Evolutionary conservation across 2,888 invertebrate species (phyloP), one percentile per base, ranked within the genome.

Genomic region (Phalangium opilio): DNA sequence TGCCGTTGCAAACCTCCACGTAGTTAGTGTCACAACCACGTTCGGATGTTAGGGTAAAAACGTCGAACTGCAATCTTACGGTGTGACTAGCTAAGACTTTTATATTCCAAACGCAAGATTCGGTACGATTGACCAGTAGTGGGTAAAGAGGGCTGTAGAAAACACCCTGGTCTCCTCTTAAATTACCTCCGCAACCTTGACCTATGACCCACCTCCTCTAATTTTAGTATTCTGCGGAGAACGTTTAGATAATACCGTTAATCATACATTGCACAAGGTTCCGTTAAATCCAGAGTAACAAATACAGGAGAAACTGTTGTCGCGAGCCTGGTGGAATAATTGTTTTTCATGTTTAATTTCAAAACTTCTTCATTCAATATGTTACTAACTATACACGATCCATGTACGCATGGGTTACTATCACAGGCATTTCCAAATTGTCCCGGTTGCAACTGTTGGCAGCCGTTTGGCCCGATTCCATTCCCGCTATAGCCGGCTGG

Each of bases 381-480:
- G 17, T 15, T 8, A 36, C 38, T 1, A 27, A 70, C 70, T 36
- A 60, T 53, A 59, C 81, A 81, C 5, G 66, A 67, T 4, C 79
- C 81, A 46, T 78, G 62, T 45, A 58, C 52, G 55, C 72, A 72
- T 1, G 70, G 70, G 50, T 64, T 66, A 42, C 58, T 61, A 18
- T 55, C 49, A 58, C 72, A 72, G 12, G 60, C 70, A 10, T 5
- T 44, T 11, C 61, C 62, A 59, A 78, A 50, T 11, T 45, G 46
- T 11, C 57, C 50, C 8, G 54, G 38, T 38, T 44, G 57, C 44
- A 61, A 57, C 2, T 63, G 56, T 8, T 27, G 27, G 64, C 91
- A 91, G 11, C 91, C 91, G 54, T 72, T 70, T 1, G 77, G 70
- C 3, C 90, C 91, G 38, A 81, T 67, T 8, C 91, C 91, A 59